Evolutionary conservation across 2,888 invertebrate species (phyloP).

Genomic region (Lathronympha strigana): DNA sequence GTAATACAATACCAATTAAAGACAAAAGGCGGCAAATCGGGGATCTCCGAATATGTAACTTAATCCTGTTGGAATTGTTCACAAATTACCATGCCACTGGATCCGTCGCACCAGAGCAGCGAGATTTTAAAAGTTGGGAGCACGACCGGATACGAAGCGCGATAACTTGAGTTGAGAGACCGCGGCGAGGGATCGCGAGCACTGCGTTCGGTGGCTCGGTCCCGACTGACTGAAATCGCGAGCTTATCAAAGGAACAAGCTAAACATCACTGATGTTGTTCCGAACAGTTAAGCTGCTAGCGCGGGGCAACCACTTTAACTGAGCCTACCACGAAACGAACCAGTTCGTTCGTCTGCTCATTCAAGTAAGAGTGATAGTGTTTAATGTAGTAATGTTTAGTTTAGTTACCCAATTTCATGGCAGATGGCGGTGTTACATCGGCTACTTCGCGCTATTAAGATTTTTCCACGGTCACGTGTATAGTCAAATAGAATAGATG

Average conservation of each 20-base stretch:
- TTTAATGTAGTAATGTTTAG: too few relatives aligned
- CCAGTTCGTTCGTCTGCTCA: too few relatives aligned
- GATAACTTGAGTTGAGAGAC: conserved; percentile 50
- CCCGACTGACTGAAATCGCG: conserved; percentile 74
- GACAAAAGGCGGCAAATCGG: conserved; percentile 64
- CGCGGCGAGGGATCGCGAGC: conserved; percentile 56
- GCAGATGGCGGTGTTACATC: too few relatives aligned
- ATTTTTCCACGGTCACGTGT: too few relatives aligned
- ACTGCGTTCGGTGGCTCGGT: conserved; percentile 68
- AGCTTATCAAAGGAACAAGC: conserved; percentile 69
- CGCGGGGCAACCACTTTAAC: not conserved
- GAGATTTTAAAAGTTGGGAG: conserved; percentile 49
- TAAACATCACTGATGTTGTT: conserved; percentile 56
- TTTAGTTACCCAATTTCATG: too few relatives aligned
- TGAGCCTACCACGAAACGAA: too few relatives aligned
- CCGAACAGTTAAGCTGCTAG: not conserved
- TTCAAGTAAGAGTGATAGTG: too few relatives aligned
- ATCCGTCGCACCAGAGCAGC: conserved; percentile 58
- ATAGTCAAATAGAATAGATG: too few relatives aligned
- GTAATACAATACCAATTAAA: conserved; percentile 75
- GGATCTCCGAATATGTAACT: conserved; percentile 57
- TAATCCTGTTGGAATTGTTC: conserved; percentile 63
- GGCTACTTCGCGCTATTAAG: too few relatives aligned
- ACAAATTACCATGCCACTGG: conserved; percentile 81
- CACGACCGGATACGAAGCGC: conserved; percentile 54